phyloP scores from a whole-genome alignment of 2,113 vertebrate species.

The Ictalurus punctatus region DNA sequence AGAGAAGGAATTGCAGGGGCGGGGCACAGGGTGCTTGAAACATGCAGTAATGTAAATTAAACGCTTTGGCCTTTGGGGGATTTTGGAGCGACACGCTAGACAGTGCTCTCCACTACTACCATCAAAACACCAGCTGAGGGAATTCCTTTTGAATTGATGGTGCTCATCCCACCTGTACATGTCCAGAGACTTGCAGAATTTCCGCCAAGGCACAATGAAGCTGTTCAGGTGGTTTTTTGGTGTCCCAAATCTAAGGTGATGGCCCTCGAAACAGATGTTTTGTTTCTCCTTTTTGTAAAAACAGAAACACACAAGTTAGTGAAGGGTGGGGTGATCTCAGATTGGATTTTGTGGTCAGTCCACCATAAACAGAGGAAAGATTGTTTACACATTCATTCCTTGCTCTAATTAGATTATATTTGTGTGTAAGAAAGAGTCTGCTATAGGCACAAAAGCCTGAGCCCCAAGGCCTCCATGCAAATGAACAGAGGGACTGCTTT shows the following conservation, averaged over 20 bases:
- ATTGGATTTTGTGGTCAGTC: background rate
- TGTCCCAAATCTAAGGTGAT: too few relatives aligned
- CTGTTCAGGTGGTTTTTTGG: background rate
- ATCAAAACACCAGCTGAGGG: background rate
- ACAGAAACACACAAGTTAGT: background rate
- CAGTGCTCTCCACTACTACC: background rate
- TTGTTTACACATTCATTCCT: background rate
- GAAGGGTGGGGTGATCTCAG: background rate
- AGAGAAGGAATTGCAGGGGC: too few relatives aligned
- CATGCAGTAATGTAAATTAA: background rate
- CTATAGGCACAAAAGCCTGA: conserved; percentile 21
- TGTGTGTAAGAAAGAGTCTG: conserved; percentile 4
- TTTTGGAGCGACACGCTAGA: background rate
- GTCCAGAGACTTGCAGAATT: background rate
- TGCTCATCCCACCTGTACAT: background rate
- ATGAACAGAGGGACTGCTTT: conserved; percentile 42
- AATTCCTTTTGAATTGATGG: too few relatives aligned
- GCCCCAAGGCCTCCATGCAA: conserved; percentile 52
- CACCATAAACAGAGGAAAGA: background rate
- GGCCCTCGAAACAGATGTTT: background rate
- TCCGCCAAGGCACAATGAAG: background rate
- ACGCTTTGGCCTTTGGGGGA: background rate
- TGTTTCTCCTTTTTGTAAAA: background rate
- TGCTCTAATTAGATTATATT: conserved; percentile 41
- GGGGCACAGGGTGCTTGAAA: too few relatives aligned